Evolutionary conservation across 2,888 invertebrate genomes (phyloP).

Genomic region (Cephus pulcher): DNA sequence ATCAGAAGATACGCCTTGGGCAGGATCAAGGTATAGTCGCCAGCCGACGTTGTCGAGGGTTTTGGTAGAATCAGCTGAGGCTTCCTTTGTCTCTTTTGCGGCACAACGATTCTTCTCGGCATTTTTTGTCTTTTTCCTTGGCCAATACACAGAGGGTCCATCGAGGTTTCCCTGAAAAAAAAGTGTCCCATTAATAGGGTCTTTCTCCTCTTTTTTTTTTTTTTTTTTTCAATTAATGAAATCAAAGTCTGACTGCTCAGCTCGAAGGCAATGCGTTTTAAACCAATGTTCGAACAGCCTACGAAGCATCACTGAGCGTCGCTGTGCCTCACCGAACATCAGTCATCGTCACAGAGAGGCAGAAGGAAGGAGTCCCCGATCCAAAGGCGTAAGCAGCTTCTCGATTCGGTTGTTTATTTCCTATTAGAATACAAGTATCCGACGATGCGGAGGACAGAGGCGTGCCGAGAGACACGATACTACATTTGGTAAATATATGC

Average conservation of each 20-base stretch:
- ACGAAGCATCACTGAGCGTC: not conserved
- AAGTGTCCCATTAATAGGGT: not conserved
- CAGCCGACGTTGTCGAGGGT: not conserved
- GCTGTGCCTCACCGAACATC: not conserved
- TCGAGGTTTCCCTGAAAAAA: constrained; percentile 16
- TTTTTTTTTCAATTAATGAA: not conserved
- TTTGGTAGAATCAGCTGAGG: constrained; percentile 17
- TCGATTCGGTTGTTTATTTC: not conserved
- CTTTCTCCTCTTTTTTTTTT: not conserved
- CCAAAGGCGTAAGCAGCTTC: not conserved
- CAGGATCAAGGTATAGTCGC: constrained; percentile 7
- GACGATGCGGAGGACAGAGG: not conserved
- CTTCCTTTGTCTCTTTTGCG: not conserved
- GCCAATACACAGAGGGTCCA: constrained; percentile 11
- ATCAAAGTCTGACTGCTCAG: not conserved
- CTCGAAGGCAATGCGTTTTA: not conserved
- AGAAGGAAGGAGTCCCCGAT: not conserved
- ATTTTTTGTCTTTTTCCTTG: constrained; percentile 10
- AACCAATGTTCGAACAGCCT: not conserved
- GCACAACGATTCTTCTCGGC: not conserved
- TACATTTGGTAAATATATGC: not conserved
- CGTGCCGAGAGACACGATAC: not conserved
- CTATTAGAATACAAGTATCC: not conserved
- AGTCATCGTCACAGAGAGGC: not conserved
- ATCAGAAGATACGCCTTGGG: constrained; percentile 4